Evolutionary conservation across 1,140 invertebrate genomes (phyloP).

Genomic region (Oedothorax gibbosus): DNA sequence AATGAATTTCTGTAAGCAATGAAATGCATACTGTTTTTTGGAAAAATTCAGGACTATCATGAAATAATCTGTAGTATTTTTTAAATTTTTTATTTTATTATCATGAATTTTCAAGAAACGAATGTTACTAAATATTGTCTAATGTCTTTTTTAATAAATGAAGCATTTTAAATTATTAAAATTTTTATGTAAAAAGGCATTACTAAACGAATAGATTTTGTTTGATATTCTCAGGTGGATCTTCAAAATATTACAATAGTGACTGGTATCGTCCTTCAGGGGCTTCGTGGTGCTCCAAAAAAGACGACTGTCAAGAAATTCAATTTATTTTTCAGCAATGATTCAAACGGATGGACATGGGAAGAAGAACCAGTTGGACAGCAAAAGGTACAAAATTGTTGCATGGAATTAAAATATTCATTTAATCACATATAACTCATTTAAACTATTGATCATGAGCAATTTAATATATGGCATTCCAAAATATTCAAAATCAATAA

Average conservation of each 20-base stretch:
- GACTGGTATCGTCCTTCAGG: conserved; percentile 63
- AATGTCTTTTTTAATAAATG: too few relatives aligned
- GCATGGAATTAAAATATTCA: too few relatives aligned
- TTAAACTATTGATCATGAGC: too few relatives aligned
- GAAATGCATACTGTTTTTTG: neutral
- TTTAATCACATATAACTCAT: too few relatives aligned
- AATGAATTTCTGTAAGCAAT: neutral
- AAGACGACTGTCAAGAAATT: conserved; percentile 61
- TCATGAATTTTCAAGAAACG: neutral
- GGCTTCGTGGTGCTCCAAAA: conserved; percentile 51
- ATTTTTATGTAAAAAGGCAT: neutral
- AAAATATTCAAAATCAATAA: too few relatives aligned
- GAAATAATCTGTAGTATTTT: too few relatives aligned
- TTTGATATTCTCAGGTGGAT: conserved; percentile 60
- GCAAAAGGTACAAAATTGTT: conserved; percentile 55
- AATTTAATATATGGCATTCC: too few relatives aligned
- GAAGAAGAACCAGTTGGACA: conserved; percentile 65
- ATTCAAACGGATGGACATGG: conserved; percentile 60
- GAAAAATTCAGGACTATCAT: too few relatives aligned
- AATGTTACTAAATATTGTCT: too few relatives aligned
- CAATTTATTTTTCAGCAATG: conserved; percentile 63
- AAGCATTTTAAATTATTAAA: too few relatives aligned
- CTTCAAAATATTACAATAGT: conserved; percentile 60
- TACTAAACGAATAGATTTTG: neutral
- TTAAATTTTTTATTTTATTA: too few relatives aligned